Evolutionary conservation across 2,797 vertebrate genomes (phyloP).

Genomic region (Bradypus variegatus): DNA sequence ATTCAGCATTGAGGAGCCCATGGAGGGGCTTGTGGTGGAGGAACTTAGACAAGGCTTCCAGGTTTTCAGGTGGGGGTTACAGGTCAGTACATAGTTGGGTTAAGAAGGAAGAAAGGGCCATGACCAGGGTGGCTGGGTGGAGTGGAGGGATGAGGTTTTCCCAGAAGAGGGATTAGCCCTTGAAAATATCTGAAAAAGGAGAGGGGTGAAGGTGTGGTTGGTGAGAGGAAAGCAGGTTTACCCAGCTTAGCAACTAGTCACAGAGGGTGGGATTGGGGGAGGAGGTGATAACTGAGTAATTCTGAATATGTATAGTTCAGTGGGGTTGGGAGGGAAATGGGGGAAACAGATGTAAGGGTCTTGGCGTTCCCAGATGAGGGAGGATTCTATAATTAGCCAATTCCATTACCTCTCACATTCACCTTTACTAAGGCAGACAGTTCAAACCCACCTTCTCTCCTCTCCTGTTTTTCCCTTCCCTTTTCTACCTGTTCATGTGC

Average conservation of each 20-base stretch:
- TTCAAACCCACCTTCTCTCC: accelerated
- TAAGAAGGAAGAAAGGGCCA: not conserved
- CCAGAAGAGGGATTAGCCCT: constrained; percentile 28
- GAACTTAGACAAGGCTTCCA: not conserved
- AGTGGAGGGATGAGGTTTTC: constrained; percentile 6
- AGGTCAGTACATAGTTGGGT: not conserved
- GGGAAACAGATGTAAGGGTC: not conserved
- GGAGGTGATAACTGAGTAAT: not conserved
- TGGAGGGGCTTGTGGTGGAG: not conserved
- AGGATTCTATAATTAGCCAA: not conserved
- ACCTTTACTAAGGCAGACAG: not conserved
- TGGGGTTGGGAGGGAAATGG: not conserved
- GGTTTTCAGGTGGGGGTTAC: not conserved
- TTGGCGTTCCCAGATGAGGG: not conserved
- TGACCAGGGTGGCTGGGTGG: not conserved
- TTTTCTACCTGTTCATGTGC: not conserved
- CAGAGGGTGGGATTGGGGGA: not conserved
- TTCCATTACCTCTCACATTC: not conserved
- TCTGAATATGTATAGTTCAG: not conserved
- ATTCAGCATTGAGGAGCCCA: not conserved
- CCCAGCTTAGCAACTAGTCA: constrained; percentile 18
- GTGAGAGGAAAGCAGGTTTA: constrained; percentile 48
- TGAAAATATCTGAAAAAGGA: constrained; percentile 27
- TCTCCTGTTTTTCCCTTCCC: not conserved
- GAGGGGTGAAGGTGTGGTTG: constrained; percentile 41